Evolutionary conservation across 2,797 vertebrate species (phyloP), one percentile per base, ranked within the genome.

Genomic region (Margarornis squamiger): DNA sequence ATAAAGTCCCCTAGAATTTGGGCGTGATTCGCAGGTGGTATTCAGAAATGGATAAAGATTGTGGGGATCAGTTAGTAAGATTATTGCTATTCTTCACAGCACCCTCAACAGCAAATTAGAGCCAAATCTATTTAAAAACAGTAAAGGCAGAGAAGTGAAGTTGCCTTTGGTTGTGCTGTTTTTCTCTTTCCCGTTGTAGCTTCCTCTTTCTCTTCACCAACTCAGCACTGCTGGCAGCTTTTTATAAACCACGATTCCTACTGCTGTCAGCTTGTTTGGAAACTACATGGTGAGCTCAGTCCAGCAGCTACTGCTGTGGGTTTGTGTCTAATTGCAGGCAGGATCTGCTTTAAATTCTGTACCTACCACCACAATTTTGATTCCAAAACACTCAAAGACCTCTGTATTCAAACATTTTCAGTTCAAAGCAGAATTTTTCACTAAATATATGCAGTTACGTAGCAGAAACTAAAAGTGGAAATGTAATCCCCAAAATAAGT

Each of bases 121-220:
- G 89, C 73, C 78, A 96, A 77, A 94, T 93, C 95, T 95, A 95
- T 96, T 97, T 97, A 93, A 97, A 97, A 95, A 91, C 91, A 88
- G 80, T 92, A 88, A 90, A 86, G 88, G 91, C 95, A 95, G 86
- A 95, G 92, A 93, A 95, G 92, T 95, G 86, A 96, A 94, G 93
- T 97, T 95, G 93, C 90, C 86, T 94, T 91, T 95, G 90, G 94
- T 91, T 92, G 90, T 88, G 58, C 71, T 96, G 95, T 93, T 95
- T 95, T 95, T 96, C 87, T 96, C 89, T 96, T 95, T 97, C 93
- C 83, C 88, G 75, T 77, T 95, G 94, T 32, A 93, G 91, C 94
- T 97, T 97, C 97, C 97, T 96, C 96, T 97, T 97, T 97, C 95
- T 97, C 96, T 97, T 97, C 96, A 97, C 96, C 96, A 97, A 95